phyloP scores from a whole-genome alignment of 1,140 invertebrate species.

The Heliconius hewitsoni region DNA sequence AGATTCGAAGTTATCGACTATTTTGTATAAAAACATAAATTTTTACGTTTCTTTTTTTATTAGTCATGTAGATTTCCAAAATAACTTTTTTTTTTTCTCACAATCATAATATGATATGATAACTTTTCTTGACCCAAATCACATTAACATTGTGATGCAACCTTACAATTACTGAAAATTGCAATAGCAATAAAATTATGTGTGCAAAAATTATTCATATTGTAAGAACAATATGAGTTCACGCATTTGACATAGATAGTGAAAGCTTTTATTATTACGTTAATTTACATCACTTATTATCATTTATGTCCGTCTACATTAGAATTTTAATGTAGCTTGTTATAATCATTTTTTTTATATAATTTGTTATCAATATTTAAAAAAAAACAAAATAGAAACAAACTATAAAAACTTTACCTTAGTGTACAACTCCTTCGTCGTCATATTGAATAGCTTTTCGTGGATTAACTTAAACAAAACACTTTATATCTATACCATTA shows the following conservation, averaged over 20 bases:
- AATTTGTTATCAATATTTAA: constrained; percentile 26
- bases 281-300: constrained; percentile 30
- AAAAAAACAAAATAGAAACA: constrained; percentile 43
- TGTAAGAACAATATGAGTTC: constrained; percentile 45
- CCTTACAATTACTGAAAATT: constrained; percentile 10
- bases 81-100: background rate
- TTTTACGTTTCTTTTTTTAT: too few relatives aligned
- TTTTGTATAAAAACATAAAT: background rate
- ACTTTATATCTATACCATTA: constrained; percentile 55
- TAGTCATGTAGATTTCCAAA: background rate
- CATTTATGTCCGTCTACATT: constrained; percentile 4
- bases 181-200: constrained; percentile 37
- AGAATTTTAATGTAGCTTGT: background rate
- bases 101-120: background rate
- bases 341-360: background rate
- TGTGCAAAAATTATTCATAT: constrained; percentile 54
- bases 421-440: constrained; percentile 79
- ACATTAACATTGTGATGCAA: constrained; percentile 23
- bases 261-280: constrained; percentile 42
- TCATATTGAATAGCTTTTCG: constrained; percentile 66
- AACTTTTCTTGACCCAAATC: constrained; percentile 25
- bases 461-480: constrained; percentile 42
- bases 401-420: constrained; percentile 70
- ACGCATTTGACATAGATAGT: constrained; percentile 56
- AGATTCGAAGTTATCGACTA: background rate